Evolutionary conservation across 2,888 invertebrate species (phyloP).

Genomic region (Deilephila elpenor): DNA sequence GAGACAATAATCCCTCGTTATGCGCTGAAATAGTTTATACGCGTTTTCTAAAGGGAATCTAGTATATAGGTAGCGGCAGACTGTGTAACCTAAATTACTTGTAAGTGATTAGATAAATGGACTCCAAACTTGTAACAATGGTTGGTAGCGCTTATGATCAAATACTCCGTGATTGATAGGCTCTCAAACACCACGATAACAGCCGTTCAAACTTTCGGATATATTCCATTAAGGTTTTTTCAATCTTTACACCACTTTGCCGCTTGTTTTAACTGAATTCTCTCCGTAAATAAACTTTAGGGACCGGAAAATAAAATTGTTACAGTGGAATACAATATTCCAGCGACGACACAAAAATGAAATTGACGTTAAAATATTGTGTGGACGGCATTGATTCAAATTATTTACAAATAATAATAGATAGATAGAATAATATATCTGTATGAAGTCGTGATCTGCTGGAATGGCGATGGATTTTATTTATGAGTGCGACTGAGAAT

Average conservation of each 20-base stretch:
- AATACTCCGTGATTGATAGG: constrained; percentile 49
- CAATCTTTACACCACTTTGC: neutral
- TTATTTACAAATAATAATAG: constrained; percentile 16
- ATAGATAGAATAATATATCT: too few relatives aligned
- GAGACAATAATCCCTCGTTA: constrained; percentile 35
- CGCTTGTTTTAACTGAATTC: constrained; percentile 1
- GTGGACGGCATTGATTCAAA: neutral
- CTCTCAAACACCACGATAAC: neutral
- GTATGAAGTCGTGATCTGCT: constrained; percentile 5
- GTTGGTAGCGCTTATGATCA: constrained; percentile 36
- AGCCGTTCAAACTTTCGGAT: constrained; percentile 10
- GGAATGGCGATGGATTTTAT: neutral
- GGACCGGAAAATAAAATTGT: constrained; percentile 2
- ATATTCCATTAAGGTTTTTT: constrained; percentile 3
- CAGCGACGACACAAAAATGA: neutral
- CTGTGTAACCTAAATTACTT: constrained; percentile 31
- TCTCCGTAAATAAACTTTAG: neutral
- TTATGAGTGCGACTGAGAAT: neutral
- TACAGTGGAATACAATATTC: neutral
- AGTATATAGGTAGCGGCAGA: constrained; percentile 22
- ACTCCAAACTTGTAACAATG: constrained; percentile 46
- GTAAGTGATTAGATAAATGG: constrained; percentile 51
- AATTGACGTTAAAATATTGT: constrained; percentile 10
- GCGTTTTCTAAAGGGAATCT: neutral
- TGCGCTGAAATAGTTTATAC: neutral